Evolutionary conservation across 2,113 vertebrate genomes (phyloP).

Genomic region (Limanda limanda): DNA sequence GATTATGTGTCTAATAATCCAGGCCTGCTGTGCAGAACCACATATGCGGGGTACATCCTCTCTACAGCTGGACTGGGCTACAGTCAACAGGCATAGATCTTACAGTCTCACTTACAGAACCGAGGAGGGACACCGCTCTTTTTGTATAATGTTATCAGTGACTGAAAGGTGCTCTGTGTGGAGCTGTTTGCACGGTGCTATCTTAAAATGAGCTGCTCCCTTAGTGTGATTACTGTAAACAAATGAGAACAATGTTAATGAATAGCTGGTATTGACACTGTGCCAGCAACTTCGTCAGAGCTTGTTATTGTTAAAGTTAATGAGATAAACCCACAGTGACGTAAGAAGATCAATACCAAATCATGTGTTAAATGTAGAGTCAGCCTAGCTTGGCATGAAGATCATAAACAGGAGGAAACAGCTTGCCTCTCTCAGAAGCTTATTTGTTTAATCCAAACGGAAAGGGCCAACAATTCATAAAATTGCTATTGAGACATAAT

Average conservation of each 20-base stretch:
- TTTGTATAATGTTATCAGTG: neutral
- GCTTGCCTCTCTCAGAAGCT: no score
- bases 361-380: neutral
- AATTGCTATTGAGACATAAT: neutral
- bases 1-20: slow-evolving; percentile 2
- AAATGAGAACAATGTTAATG: neutral
- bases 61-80: neutral
- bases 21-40: neutral
- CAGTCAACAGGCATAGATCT: neutral
- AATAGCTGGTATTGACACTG: neutral
- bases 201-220: neutral
- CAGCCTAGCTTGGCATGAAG: neutral
- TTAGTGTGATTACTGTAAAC: neutral
- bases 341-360: neutral
- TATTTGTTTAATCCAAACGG: no score
- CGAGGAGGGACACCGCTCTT: no score
- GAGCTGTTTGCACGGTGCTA: neutral
- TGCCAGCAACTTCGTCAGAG: neutral
- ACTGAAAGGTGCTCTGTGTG: neutral
- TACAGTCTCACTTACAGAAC: no score
- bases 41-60: slow-evolving; percentile 1
- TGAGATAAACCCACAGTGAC: neutral
- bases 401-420: no score
- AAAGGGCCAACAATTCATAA: no score
- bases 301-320: neutral